A percentile compares a stretch with the other conserved stretches of the same genome.
Conservation (phyloP, 2,888 invertebrate species). For the Brachycybe producta region DNA sequence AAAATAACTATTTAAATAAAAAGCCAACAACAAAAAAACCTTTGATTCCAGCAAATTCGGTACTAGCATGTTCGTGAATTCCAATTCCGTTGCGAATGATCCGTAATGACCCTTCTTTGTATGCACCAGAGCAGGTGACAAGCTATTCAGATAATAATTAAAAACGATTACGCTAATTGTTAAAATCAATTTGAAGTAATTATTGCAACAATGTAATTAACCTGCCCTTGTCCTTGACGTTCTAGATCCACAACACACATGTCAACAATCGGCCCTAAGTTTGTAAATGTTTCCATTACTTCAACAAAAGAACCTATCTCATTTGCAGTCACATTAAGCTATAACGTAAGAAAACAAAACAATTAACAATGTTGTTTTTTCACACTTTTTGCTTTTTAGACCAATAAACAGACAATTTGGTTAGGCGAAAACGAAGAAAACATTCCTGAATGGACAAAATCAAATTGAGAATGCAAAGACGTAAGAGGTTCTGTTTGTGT, state of each 20-base stretch:
- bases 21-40: constrained; percentile 33
- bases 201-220: constrained; percentile 8
- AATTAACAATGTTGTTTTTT: neutral
- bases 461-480: no score
- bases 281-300: constrained; percentile 91
- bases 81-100: constrained; percentile 98
- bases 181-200: constrained; percentile 2
- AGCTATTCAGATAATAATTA: constrained; percentile 38
- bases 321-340: constrained; percentile 65
- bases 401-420: no score
- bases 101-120: constrained; percentile 91
- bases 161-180: neutral
- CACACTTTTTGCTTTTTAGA: no score
- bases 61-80: constrained; percentile 93
- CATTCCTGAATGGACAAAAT: no score
- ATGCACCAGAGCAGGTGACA: constrained; percentile 93
- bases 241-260: constrained; percentile 97
- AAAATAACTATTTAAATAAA: neutral
- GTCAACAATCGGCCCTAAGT: constrained; percentile 92
- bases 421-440: no score
- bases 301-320: constrained; percentile 79
- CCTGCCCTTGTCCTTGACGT: constrained; percentile 88
- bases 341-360: constrained; percentile 18
- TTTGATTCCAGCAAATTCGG: constrained; percentile 92
- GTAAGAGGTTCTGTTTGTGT: no score